Conservation (phyloP, 2,888 invertebrate genomes). For the Crioceris asparagi region DNA sequence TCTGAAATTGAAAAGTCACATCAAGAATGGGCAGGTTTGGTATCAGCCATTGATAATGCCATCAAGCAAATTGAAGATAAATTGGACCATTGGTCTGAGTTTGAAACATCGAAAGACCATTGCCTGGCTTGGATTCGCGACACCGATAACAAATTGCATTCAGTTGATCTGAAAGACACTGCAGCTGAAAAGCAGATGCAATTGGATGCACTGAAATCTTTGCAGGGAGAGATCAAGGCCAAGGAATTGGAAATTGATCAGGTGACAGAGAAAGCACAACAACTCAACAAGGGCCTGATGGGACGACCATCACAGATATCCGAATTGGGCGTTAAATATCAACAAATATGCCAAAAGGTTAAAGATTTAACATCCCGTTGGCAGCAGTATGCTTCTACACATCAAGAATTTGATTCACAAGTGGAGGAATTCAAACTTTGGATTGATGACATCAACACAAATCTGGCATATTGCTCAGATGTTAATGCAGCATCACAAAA, state of each 20-base stretch:
- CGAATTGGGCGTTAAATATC: constrained; percentile 86
- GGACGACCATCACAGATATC: constrained; percentile 74
- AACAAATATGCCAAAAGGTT: constrained; percentile 78
- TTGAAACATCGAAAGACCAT: constrained; percentile 75
- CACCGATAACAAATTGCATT: constrained; percentile 77
- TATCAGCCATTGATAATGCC: constrained; percentile 64
- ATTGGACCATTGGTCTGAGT: constrained; percentile 84
- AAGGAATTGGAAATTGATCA: constrained; percentile 89
- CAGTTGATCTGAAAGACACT: constrained; percentile 75
- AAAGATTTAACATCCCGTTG: constrained; percentile 85
- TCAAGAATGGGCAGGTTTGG: constrained; percentile 80
- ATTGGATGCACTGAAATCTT: constrained; percentile 61
- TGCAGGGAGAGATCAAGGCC: constrained; percentile 82
- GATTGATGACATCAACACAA: constrained; percentile 61
- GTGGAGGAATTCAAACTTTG: constrained; percentile 49
- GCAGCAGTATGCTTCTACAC: constrained; percentile 82
- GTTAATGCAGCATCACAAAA: constrained; percentile 66
- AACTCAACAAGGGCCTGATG: constrained; percentile 63
- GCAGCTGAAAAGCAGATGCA: constrained; percentile 76
- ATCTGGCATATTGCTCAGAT: constrained; percentile 79
- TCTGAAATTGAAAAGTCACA: constrained; percentile 80
- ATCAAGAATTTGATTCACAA: constrained; percentile 78
- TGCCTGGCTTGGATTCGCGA: constrained; percentile 81
- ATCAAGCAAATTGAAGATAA: constrained; percentile 73
- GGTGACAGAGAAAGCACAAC: constrained; percentile 83